Evolutionary conservation across 1,140 invertebrate genomes (phyloP).

Genomic region (Cheumatopsyche charites): DNA sequence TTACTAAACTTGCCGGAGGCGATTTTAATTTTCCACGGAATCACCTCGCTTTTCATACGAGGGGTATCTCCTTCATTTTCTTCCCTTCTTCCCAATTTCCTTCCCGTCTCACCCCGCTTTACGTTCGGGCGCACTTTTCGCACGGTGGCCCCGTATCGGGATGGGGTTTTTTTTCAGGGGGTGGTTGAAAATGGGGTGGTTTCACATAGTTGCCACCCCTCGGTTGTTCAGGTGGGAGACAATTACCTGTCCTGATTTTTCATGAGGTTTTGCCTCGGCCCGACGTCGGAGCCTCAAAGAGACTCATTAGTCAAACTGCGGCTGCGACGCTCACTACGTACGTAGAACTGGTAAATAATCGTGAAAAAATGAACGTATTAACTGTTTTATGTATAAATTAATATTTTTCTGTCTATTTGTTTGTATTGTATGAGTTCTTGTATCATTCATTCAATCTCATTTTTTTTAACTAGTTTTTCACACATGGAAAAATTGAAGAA

Average conservation of each 20-base stretch:
- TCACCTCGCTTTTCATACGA: constrained; percentile 44
- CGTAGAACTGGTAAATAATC: constrained; percentile 3
- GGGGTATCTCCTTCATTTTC: constrained; percentile 40
- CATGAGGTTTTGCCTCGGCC: constrained; percentile 4
- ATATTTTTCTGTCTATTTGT: neutral
- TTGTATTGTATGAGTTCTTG: neutral
- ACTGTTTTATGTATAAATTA: neutral
- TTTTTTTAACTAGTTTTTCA: too few relatives aligned
- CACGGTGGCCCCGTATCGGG: constrained; percentile 5
- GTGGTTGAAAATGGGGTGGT: neutral
- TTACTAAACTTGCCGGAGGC: constrained; percentile 48
- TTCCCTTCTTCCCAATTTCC: constrained; percentile 39
- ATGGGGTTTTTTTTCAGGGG: neutral
- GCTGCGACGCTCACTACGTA: neutral
- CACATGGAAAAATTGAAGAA: too few relatives aligned
- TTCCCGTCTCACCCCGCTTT: constrained; percentile 6
- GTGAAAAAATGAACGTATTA: neutral
- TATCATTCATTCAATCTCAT: neutral
- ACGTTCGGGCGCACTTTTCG: constrained; percentile 23
- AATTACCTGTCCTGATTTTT: constrained; percentile 40
- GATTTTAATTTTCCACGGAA: constrained; percentile 49
- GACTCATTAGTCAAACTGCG: constrained; percentile 37
- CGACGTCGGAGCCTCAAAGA: constrained; percentile 29
- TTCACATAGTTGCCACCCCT: constrained; percentile 26
- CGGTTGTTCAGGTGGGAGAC: constrained; percentile 30